phyloP scores from a whole-genome alignment of 1,140 invertebrate species.

The Callitettix versicolor region DNA sequence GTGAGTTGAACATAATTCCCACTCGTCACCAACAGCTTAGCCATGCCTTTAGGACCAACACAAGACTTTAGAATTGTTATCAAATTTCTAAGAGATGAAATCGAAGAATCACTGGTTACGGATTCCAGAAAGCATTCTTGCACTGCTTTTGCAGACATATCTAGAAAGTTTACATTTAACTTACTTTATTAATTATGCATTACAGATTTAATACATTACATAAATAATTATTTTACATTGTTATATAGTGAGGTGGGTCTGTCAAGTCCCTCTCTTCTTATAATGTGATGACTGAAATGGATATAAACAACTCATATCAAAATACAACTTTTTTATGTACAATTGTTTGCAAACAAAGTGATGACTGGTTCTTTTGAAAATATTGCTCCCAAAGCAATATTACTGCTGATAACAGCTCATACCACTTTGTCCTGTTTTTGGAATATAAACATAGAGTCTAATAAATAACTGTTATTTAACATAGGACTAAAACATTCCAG shows the following conservation, averaged over 20 bases:
- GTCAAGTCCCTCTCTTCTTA: background rate
- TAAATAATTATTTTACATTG: background rate
- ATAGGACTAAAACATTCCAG: too few species aligned
- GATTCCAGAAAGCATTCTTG: background rate
- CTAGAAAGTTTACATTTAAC: background rate
- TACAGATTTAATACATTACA: background rate
- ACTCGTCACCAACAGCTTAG: conserved; percentile 5
- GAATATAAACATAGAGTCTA: too few species aligned
- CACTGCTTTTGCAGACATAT: background rate
- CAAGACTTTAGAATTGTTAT: conserved; percentile 1
- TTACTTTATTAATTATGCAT: background rate
- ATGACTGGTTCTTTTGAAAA: too few species aligned
- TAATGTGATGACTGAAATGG: too few species aligned
- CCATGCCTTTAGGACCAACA: conserved; percentile 2
- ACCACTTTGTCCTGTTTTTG: too few species aligned
- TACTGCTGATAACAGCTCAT: too few species aligned
- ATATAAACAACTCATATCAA: too few species aligned
- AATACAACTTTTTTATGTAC: too few species aligned
- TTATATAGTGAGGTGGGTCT: background rate
- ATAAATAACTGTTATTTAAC: too few species aligned
- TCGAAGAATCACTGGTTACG: background rate
- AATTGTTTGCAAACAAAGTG: too few species aligned
- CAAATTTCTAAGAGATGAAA: conserved; percentile 5
- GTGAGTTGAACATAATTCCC: conserved; percentile 6
- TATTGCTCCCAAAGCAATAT: too few species aligned